These are phyloP conservation scores for Phymorhynchus buccinoides DNA, from an alignment of 1,140 invertebrate species.

Conservation along the genomic window DNA sequence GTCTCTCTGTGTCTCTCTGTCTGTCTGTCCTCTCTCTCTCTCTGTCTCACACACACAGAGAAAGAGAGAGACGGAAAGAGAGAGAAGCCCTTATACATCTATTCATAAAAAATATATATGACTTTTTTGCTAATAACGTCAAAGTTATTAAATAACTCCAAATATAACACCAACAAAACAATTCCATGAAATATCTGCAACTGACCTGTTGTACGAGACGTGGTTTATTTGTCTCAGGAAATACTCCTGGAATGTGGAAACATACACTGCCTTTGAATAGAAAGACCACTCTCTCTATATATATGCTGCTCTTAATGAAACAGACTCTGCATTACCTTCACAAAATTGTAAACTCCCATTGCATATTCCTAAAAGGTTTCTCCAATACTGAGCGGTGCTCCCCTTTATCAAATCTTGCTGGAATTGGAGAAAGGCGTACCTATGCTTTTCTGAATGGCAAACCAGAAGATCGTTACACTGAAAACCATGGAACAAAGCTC, in stretches of 20 bases:
- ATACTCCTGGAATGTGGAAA: conserved; percentile 63
- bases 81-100: no score
- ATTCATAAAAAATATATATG: no score
- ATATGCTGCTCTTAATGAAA: not conserved
- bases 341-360: not conserved
- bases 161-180: conserved; percentile 27
- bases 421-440: not conserved
- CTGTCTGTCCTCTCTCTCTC: no score
- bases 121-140: no score
- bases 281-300: not conserved
- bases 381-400: not conserved
- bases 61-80: no score
- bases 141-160: no score
- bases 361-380: no score
- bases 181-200: conserved; percentile 18
- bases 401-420: no score
- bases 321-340: not conserved
- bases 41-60: no score
- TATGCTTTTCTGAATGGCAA: not conserved
- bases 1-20: no score
- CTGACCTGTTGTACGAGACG: conserved; percentile 59
- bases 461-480: no score
- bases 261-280: conserved; percentile 14
- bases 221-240: conserved; percentile 63
- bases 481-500: not conserved